Base-by-base conservation (phyloP, 1,140 invertebrate genomes). In the Drosophila carrolli region DNA sequence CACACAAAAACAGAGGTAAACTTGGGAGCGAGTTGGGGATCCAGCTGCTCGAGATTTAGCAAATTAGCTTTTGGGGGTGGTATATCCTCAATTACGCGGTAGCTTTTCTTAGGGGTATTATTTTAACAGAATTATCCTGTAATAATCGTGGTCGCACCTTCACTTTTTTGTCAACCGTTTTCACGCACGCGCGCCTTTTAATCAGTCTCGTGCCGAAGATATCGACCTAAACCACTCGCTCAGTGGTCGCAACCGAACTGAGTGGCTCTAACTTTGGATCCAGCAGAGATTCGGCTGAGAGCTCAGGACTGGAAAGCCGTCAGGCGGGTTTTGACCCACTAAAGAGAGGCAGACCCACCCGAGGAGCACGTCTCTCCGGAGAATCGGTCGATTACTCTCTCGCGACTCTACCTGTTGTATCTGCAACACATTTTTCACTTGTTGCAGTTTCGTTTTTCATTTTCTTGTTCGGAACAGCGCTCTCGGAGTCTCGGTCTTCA, bases 381-480 rank as follows among this genome's bases (percentile, higher is more conserved):
- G 60, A 32, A 40, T 23, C 50, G 10, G 35, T 53, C 62, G 14
- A 41, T 5, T 40, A n/a, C 35, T 19, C 68, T 66, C 53, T 41
- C 72, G 48, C 46, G 62, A 23, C 75, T 77, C 76, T 88, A 89
- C 84, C 83, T 83, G 79, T 80, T 81, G 76, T 75, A 58, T 47
- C 67, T 85, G 77, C 85, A 84, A 84, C 85, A 88, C 81, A 88
- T 90, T 88, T 88, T 88, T 88, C 84, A 88, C 84, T 88, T 88
- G 84, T 90, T 90, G 84, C 84, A 88, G 84, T 88, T 88, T 88
- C 84, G 81, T 88, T 88, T 88, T 88, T 88, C 84, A 88, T 88
- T 89, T 88, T 88, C 84, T 90, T 88, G 84, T 88, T 70, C 75
- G 43, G 44, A 62, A 57, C 54, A 29, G 38, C 55, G 47, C 47